Evolutionary conservation across 37 sponge, comb jelly and placozoan species (phyloP).

Genomic region (Oscarella lobularis): DNA sequence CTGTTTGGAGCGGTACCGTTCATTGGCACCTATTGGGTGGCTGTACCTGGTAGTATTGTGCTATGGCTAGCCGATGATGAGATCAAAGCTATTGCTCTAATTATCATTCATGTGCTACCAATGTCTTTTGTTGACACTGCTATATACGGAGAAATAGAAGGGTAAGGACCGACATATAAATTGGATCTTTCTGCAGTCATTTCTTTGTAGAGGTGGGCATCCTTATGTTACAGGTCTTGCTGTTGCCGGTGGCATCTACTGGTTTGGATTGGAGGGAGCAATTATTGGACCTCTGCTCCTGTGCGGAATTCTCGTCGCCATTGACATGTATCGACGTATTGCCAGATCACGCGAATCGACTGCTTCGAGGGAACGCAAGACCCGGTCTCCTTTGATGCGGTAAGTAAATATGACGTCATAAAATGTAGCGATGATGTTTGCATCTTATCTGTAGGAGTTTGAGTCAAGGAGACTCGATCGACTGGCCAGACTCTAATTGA

Average conservation of each 20-base stretch:
- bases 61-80: conserved; percentile 70
- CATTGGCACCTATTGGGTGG: conserved; percentile 76
- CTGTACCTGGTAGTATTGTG: conserved; percentile 80
- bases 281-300: conserved; percentile 89
- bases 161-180: too few relatives aligned
- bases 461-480: too few relatives aligned
- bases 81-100: conserved; percentile 30
- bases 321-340: conserved; percentile 43
- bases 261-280: conserved; percentile 92
- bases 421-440: too few relatives aligned
- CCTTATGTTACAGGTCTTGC: conserved; percentile 92
- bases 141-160: conserved; percentile 85
- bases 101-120: conserved; percentile 66
- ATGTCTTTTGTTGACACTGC: conserved; percentile 63
- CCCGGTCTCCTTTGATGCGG: too few relatives aligned
- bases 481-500: too few relatives aligned
- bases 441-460: too few relatives aligned
- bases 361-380: too few relatives aligned
- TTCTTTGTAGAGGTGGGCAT: conserved; percentile 53
- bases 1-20: conserved; percentile 77
- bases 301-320: conserved; percentile 61
- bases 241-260: conserved; percentile 87
- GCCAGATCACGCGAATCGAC: too few relatives aligned
- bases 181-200: too few relatives aligned
- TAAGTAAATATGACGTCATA: too few relatives aligned